Base-by-base conservation (phyloP, 2,888 invertebrate genomes). In the Ormyrus nitidulus region DNA sequence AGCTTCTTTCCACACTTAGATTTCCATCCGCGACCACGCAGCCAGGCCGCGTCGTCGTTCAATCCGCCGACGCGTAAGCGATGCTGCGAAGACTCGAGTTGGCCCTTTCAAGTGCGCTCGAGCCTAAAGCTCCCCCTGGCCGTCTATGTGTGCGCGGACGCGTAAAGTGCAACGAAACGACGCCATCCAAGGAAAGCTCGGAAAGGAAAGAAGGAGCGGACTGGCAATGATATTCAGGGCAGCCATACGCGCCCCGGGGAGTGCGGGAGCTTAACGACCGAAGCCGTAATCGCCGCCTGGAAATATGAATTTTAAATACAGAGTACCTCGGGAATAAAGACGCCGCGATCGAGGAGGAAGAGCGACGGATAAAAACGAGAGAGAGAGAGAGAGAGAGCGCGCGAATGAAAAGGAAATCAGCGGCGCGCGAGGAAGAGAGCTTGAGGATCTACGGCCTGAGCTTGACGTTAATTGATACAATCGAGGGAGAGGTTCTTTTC, bases 221-320 rank as follows among this genome's bases (percentile, higher is more conserved):
- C 34, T 84, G 86, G 83, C 84, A 85, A 86, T 85, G 86, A 85
- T 85, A 86, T 86, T 85, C 85, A 81, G 79, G 81, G 34, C 34
- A 82, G 79, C 81, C 10, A 77, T 80, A 81, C 80, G 73, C 13
- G 44, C 34, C 62, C 4, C 56, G 54, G 13, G 58, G 10, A 51
- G 49, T 4, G 34, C 51, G 53, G 6, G 34, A 49, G 59, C 70
- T 59, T 71, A 71, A 71, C 70, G 59, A 59, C 64, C 49, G 19
- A 51, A 34, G 4, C 49, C 51, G 56, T 54, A 64, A 69, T 69
- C 70, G 70, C 56, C 56, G 46, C 69, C 49, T 58, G 59, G 62
- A 69, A 75, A 62, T 59, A 75, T 79, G 73, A 79, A 79, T 79
- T 75, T 79, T 62, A 73, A 74, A 44, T 19, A 54, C n/a, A 10